A percentile compares a stretch with the other conserved stretches of the same genome.
These are phyloP conservation scores for Osmoderma eremita DNA, from an alignment of 2,888 invertebrate genomes.

Conservation along the genomic window DNA sequence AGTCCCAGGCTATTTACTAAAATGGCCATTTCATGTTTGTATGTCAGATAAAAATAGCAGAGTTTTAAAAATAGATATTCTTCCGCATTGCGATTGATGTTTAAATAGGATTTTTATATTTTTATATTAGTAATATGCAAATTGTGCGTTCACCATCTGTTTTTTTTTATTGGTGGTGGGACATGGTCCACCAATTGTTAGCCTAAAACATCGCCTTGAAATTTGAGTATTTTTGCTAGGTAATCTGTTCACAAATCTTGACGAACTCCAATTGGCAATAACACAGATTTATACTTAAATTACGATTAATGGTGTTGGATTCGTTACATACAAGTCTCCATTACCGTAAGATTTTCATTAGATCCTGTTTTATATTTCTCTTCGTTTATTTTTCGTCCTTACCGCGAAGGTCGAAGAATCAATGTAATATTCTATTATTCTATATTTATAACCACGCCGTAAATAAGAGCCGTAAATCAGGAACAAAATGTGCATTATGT, in stretches of 20 bases:
- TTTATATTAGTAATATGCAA: conserved; percentile 7
- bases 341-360: conserved; percentile 23
- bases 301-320: conserved; percentile 8
- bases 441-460: conserved; percentile 2
- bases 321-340: no score
- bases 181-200: not conserved
- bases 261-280: not conserved
- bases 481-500: not conserved
- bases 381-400: conserved; percentile 19
- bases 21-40: conserved; percentile 23
- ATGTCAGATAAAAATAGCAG: conserved; percentile 27
- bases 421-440: conserved; percentile 9
- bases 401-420: conserved; percentile 11
- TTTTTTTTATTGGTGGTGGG: not conserved
- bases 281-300: not conserved
- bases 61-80: conserved; percentile 26
- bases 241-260: not conserved
- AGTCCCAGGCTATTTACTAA: not conserved
- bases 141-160: not conserved
- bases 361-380: conserved; percentile 26
- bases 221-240: not conserved
- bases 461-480: no score
- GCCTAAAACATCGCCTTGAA: not conserved
- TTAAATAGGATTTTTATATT: conserved; percentile 8
- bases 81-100: conserved; percentile 20